Percentiles rank a stretch among this genome's conserved stretches.
Conservation (phyloP, 2,888 invertebrate species). For the Cantharis flavilabris region DNA sequence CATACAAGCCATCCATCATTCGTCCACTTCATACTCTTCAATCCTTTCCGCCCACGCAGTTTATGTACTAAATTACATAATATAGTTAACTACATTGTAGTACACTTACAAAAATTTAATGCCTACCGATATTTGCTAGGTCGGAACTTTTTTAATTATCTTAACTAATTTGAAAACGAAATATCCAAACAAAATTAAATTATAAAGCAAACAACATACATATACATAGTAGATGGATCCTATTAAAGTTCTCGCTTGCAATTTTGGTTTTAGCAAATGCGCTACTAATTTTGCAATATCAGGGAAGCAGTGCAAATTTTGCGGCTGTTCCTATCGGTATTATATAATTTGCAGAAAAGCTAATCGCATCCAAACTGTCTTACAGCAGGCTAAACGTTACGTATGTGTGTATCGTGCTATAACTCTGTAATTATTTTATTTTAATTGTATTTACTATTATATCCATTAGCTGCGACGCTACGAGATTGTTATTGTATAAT, state of each 20-base stretch:
- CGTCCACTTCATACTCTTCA: not conserved
- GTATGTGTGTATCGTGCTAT: slow-evolving; percentile 29
- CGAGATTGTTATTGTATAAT: not conserved
- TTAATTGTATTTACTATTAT: slow-evolving; percentile 26
- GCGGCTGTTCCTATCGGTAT: slow-evolving; percentile 27
- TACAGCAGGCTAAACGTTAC: slow-evolving; percentile 33
- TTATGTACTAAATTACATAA: not conserved
- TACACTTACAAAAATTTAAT: not conserved
- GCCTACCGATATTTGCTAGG: not conserved
- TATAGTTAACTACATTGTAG: not conserved
- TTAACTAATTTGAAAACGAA: not conserved
- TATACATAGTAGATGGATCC: not conserved
- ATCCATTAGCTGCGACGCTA: not conserved
- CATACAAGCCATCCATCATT: not conserved
- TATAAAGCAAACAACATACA: not conserved
- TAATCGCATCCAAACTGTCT: slow-evolving; percentile 33
- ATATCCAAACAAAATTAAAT: not conserved
- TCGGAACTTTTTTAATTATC: not conserved
- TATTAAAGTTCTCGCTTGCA: not conserved
- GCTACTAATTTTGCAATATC: not conserved
- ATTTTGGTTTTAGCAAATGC: slow-evolving; percentile 1
- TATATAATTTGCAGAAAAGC: slow-evolving; percentile 35
- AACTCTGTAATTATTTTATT: slow-evolving; percentile 20
- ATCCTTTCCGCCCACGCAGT: not conserved
- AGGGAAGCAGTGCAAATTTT: slow-evolving; percentile 13